Evolutionary conservation across 2,113 vertebrate genomes (phyloP), one percentile per base, ranked within the genome.

Genomic region (Malurus cyaneus): DNA sequence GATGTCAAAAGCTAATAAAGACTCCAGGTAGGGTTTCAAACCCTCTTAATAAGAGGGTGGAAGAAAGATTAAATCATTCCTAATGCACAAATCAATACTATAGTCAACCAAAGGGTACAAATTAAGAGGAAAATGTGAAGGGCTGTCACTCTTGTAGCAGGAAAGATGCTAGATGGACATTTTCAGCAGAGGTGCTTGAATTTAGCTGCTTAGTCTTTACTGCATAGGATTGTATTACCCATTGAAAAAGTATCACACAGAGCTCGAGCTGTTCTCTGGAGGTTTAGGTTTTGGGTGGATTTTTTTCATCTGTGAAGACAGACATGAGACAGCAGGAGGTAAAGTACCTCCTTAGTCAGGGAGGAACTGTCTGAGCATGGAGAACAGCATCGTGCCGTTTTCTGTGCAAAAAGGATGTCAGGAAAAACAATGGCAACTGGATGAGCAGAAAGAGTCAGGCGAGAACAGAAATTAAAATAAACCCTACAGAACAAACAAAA

Each of bases 21-120:
- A 96, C 66, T 91, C 60, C 92, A 97, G 49, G 71, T 25, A 83
- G 90, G 70, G 81, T 93, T 83, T 85, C 90, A 67, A 71, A 64
- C 52, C 26, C 59, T 93, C 67, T 92, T 92, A 97, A 74, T 61
- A 41, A 88, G 42, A 94, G 32, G 34, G 92, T 92, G 49, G 66
- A 94, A 93, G 88, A 92, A 94, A 95, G 92, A 92, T 93, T 92
- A 96, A 95, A 96, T 96, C 90, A 94, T 88, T 69, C 76, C 78
- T 93, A 92, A 97, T 88, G 76, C 67, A 93, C 74, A 78, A 95
- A 93, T 96, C 93, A 88, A 95, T 92, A 92, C 28, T 60, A 66
- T 16, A 90, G 85, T 86, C 88, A 89, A 92, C 67, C 65, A 86
- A 93, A 86, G 80, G 56, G 69, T 96, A 95, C 52, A 71, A 91